These are phyloP conservation scores for Bombus confusus DNA, from an alignment of 1,140 invertebrate species.

Conservation along the genomic window DNA sequence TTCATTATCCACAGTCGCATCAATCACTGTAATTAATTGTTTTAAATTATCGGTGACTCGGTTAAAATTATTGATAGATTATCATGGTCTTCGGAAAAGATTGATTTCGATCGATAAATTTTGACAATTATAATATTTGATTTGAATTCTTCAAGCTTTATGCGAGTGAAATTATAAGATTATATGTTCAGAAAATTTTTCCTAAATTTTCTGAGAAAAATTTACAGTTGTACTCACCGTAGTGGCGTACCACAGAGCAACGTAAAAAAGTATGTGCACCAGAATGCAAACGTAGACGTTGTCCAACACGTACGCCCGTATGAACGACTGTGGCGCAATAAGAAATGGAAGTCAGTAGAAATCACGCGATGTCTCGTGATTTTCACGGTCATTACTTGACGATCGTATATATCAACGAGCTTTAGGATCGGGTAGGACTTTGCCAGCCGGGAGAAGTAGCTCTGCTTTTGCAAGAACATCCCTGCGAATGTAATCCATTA, in stretches of 20 bases:
- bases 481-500: constrained; percentile 58
- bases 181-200: neutral
- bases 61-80: neutral
- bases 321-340: constrained; percentile 69
- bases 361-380: neutral
- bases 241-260: constrained; percentile 75
- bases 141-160: neutral
- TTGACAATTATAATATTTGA: neutral
- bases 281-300: constrained; percentile 74
- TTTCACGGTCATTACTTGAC: constrained; percentile 62
- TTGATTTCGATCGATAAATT: neutral
- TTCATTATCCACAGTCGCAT: no score
- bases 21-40: no score
- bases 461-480: constrained; percentile 69
- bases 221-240: constrained; percentile 67
- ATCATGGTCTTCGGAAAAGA: neutral
- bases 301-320: constrained; percentile 76
- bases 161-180: neutral
- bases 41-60: neutral
- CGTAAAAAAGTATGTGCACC: constrained; percentile 75
- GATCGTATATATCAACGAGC: constrained; percentile 72
- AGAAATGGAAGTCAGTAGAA: constrained; percentile 7
- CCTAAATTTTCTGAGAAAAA: neutral
- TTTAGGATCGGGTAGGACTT: constrained; percentile 70
- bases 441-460: constrained; percentile 61